A percentile compares a stretch with the other conserved stretches of the same genome.
These are phyloP conservation scores for Drosophila rubida DNA, from an alignment of 2,888 invertebrate species.

Conservation along the genomic window DNA sequence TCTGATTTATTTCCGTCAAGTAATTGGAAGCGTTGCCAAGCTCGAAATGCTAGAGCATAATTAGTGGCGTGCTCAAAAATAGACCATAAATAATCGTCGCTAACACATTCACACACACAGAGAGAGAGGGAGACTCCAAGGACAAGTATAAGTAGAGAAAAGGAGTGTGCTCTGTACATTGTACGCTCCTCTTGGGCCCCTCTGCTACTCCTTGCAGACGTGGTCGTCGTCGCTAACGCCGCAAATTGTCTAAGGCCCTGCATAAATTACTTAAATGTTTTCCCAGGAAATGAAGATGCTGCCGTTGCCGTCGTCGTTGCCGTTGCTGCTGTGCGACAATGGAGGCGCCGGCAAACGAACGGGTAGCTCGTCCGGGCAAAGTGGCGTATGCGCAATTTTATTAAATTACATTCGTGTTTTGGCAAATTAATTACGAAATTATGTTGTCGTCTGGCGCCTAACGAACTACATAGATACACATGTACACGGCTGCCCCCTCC, in stretches of 20 bases:
- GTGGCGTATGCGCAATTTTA: constrained; percentile 80
- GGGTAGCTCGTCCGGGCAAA: constrained; percentile 35
- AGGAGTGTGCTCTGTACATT: neutral
- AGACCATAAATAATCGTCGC: constrained; percentile 77
- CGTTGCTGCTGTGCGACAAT: neutral
- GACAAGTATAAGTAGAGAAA: constrained; percentile 8
- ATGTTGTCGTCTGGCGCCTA: constrained; percentile 74
- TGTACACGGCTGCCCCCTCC: neutral
- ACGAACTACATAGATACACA: constrained; percentile 56
- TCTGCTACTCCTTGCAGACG: neutral
- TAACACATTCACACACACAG: constrained; percentile 24
- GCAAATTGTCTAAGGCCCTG: constrained; percentile 71
- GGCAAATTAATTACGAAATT: constrained; percentile 82
- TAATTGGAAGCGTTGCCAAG: constrained; percentile 73
- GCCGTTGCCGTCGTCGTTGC: constrained; percentile 7
- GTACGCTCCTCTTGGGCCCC: neutral
- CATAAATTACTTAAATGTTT: constrained; percentile 79
- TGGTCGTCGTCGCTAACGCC: constrained; percentile 32
- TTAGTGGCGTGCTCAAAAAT: constrained; percentile 77
- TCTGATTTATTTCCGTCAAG: constrained; percentile 74
- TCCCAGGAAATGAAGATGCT: constrained; percentile 60
- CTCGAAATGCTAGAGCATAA: constrained; percentile 72
- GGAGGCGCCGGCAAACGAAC: constrained; percentile 25
- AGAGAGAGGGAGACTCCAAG: constrained; percentile 5
- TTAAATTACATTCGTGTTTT: constrained; percentile 82